A percentile compares a stretch with the other conserved stretches of the same genome.
These are phyloP conservation scores for Drosophila lacertosa DNA, from an alignment of 1,140 invertebrate genomes.

Conservation along the genomic window DNA sequence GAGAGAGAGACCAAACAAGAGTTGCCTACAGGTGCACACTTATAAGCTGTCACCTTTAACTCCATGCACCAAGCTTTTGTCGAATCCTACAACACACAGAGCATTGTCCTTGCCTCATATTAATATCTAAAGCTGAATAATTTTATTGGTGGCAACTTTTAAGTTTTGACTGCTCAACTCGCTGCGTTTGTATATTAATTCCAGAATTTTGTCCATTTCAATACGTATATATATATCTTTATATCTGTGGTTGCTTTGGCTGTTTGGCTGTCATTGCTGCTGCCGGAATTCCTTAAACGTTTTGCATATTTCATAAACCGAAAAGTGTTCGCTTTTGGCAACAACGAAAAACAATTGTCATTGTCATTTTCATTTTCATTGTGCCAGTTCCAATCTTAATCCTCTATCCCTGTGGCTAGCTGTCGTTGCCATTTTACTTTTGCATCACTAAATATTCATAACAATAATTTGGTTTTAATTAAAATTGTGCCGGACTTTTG, in stretches of 20 bases:
- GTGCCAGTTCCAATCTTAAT: conserved; percentile 12
- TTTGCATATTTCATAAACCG: conserved; percentile 49
- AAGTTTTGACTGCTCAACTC: no score
- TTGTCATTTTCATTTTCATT: conserved; percentile 14
- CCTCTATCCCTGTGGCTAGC: not conserved
- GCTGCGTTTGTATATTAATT: no score
- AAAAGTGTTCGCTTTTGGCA: conserved; percentile 32
- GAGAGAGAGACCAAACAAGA: not conserved
- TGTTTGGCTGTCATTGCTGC: conserved; percentile 21
- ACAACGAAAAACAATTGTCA: conserved; percentile 32
- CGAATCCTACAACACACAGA: no score
- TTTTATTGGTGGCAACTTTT: no score
- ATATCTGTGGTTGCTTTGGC: not conserved
- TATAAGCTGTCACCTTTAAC: no score
- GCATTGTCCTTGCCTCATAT: no score
- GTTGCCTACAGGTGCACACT: no score
- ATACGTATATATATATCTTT: conserved; percentile 11
- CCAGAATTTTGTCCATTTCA: not conserved
- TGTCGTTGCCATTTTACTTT: conserved; percentile 37
- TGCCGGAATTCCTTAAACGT: conserved; percentile 40
- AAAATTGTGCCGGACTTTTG: conserved; percentile 55
- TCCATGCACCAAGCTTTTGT: no score
- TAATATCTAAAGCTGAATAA: no score
- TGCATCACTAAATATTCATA: conserved; percentile 71
- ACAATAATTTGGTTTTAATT: conserved; percentile 78